These are phyloP conservation scores for Gymnogyps californianus DNA, from an alignment of 2,113 vertebrate genomes.

Conservation along the genomic window DNA sequence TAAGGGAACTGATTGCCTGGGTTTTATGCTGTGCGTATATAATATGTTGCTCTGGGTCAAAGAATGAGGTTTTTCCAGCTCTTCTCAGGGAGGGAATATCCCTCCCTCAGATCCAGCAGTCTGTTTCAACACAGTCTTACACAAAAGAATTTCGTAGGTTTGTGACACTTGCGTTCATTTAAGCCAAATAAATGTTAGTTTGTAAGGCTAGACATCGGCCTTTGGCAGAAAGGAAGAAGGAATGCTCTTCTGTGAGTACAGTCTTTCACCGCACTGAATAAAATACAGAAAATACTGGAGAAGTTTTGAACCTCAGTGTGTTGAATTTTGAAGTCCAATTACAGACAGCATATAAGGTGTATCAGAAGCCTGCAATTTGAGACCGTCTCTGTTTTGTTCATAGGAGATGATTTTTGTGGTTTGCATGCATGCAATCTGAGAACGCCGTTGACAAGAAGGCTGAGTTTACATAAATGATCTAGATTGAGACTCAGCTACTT, in stretches of 20 bases:
- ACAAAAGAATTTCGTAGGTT: constrained; percentile 9
- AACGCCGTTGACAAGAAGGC: constrained; percentile 80
- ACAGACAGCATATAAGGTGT: constrained; percentile 61
- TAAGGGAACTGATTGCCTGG: constrained; percentile 34
- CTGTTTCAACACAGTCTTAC: neutral
- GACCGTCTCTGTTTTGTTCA: constrained; percentile 78
- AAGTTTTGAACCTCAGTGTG: constrained; percentile 66
- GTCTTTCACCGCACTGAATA: neutral
- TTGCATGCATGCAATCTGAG: constrained; percentile 78
- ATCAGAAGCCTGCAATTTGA: constrained; percentile 69
- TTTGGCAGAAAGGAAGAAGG: neutral
- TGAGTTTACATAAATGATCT: constrained; percentile 85
- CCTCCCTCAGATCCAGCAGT: neutral
- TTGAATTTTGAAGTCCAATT: constrained; percentile 65
- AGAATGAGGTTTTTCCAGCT: neutral
- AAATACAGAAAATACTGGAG: constrained; percentile 25
- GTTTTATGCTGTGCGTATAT: neutral
- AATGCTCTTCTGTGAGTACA: neutral
- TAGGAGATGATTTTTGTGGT: constrained; percentile 82
- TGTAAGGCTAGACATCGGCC: neutral
- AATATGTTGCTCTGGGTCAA: constrained; percentile 15
- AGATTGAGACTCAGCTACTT: constrained; percentile 77
- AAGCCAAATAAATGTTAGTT: constrained; percentile 33
- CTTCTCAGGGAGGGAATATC: neutral
- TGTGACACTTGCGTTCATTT: neutral